These are phyloP conservation scores for Pseudococcus longispinus DNA, from an alignment of 2,888 invertebrate genomes.

Conservation along the genomic window DNA sequence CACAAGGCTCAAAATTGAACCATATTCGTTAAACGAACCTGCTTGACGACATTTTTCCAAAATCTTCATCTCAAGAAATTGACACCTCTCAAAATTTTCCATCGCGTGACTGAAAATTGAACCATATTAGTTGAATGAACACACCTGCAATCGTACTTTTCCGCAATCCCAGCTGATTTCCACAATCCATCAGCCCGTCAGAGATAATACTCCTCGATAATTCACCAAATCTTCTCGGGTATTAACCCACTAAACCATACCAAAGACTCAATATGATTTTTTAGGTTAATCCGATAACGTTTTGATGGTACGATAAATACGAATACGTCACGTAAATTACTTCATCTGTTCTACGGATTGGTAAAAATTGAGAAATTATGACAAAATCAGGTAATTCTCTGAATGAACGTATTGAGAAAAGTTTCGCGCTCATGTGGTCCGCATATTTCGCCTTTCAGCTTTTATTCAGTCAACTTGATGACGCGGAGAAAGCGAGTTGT, in stretches of 20 bases:
- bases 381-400: neutral
- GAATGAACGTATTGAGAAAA: neutral
- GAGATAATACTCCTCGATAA: neutral
- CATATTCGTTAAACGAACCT: too few species aligned
- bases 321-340: neutral
- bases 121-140: too few species aligned
- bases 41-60: too few species aligned
- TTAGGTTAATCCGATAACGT: slow-evolving; percentile 3
- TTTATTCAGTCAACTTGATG: neutral
- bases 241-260: neutral
- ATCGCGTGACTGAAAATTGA: too few species aligned
- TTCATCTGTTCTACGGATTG: neutral
- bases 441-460: neutral
- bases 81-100: too few species aligned
- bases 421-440: neutral
- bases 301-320: neutral
- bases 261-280: neutral
- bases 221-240: neutral
- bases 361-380: slow-evolving; percentile 26
- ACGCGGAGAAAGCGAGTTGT: neutral
- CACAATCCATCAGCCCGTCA: neutral
- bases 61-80: too few species aligned
- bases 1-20: too few species aligned
- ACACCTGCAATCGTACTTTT: neutral
- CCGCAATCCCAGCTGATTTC: neutral